Base-by-base conservation (phyloP, 1,140 invertebrate species). In the Nasonia longicornis region DNA sequence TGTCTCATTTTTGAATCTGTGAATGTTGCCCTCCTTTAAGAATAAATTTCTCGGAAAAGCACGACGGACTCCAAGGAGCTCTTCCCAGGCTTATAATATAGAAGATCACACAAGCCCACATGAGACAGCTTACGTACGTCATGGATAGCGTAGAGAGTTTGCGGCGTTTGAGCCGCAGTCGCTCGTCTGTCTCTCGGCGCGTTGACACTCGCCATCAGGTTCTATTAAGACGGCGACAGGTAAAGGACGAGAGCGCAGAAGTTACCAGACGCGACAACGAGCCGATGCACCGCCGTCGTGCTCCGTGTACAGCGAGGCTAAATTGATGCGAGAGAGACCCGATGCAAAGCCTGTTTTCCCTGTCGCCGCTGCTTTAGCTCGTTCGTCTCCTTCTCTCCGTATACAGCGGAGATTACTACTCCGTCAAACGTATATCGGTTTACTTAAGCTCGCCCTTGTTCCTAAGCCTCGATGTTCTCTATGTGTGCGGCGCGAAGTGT, bases 261-360 rank as follows among this genome's bases (percentile, higher is more conserved):
- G 75, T 77, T 66, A 66, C 58, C 31, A 7, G 80, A 67, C 2
- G 72, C 63, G 29, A 77, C 66, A n/a, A 31, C 31, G 79, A 75
- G 64, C 3, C 35, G 45, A 8, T 38, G 42, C 42, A 8, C 26
- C 38, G 38, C 38, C 10, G 38, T 42, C 38, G 6, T 35, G 2
- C 31, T 35, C 31, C 31, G 31, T 42, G 10, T 42, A 22, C 35
- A 20, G 42, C 71, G 11, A 38, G 10, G 45, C n/a, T 77, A 84
- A 84, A 85, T 84, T 86, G 84, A 85, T 82, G 83, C 72, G 58
- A 20, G 81, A 79, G 63, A 79, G 63, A 77, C 20, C 52, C 64
- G 45, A 84, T 84, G 74, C 79, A 86, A 86, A 86, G 84, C 85
- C 83, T 84, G 84, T 86, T 85, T 84, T 82, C 76, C 82, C 82